These are phyloP conservation scores for Bedellia somnulentella DNA, from an alignment of 2,888 invertebrate genomes.

Conservation along the genomic window DNA sequence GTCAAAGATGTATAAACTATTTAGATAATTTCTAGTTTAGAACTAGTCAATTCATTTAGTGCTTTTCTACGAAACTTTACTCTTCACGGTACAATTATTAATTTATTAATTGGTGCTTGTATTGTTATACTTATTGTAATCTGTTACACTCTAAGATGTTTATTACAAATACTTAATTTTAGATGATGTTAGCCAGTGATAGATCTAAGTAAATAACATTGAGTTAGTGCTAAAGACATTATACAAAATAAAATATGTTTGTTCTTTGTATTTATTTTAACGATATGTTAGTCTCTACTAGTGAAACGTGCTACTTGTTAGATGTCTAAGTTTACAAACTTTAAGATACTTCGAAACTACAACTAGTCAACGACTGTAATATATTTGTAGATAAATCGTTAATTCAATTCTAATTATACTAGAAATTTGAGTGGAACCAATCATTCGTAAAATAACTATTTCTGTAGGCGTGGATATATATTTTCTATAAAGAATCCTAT, in stretches of 20 bases:
- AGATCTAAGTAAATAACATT: too few species aligned
- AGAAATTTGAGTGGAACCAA: constrained; percentile 22
- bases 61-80: constrained; percentile 47
- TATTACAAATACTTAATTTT: too few species aligned
- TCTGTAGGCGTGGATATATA: constrained; percentile 35
- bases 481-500: constrained; percentile 55
- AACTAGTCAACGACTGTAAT: constrained; percentile 34
- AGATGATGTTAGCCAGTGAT: too few species aligned
- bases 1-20: constrained; percentile 26
- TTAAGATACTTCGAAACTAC: constrained; percentile 20
- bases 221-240: too few species aligned
- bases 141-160: too few species aligned
- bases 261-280: too few species aligned
- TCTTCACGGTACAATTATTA: constrained; percentile 35
- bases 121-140: constrained; percentile 45
- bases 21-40: constrained; percentile 51
- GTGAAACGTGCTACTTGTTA: constrained; percentile 2
- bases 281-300: too few species aligned
- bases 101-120: constrained; percentile 44
- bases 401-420: neutral
- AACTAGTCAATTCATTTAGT: constrained; percentile 57
- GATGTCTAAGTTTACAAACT: constrained; percentile 14
- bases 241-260: too few species aligned
- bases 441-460: constrained; percentile 35
- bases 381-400: constrained; percentile 1